Evolutionary conservation across 2,797 vertebrate genomes (phyloP), one percentile per base, ranked within the genome.

Genomic region (Urocyon cinereoargenteus): DNA sequence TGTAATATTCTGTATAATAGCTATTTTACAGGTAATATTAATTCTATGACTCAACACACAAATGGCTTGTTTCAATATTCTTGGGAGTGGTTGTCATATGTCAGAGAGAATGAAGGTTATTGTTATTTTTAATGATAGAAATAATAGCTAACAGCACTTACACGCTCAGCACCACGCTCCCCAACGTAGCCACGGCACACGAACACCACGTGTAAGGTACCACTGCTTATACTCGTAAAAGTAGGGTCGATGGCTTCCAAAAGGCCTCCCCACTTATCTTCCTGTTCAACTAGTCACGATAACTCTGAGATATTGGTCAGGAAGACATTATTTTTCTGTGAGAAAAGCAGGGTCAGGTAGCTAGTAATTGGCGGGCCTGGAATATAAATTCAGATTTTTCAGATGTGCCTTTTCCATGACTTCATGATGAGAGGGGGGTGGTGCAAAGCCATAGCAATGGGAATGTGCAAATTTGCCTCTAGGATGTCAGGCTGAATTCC

Each of bases 151-250:
- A 5, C 55, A 72, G 36, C 6, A 5, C 45, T 2, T 64, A 10
- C 3, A 9, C 1, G 16, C 62, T 53, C 45, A 13, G 28, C 55
- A 0, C n/a, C 5, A 16, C 24, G 55, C 31, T 66, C 61, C 13
- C 34, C 72, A 7, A 0, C 4, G 49, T 22, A 28, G 72, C 10
- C 59, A 55, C 13, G 18, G 12, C 83, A 31, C 13, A 28, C 24
- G 62, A n/a, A 61, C 0, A 5, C 36, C 5, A 0, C 0, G 1
- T 5, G 1, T 51, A 31, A 55, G 5, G 10, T 5, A 24, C 8
- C 40, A 18, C 79, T 53, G 3, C 64, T 90, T 90, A 3, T 31
- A 2, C 77, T 53, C 66, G 22, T 53, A 13, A 73, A 86, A 86
- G 31, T 40, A 61, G 16, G 36, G 34, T 8, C 55, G 45, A 26